Conservation (phyloP, 2,797 vertebrate genomes). For the Gambusia yucatana region DNA sequence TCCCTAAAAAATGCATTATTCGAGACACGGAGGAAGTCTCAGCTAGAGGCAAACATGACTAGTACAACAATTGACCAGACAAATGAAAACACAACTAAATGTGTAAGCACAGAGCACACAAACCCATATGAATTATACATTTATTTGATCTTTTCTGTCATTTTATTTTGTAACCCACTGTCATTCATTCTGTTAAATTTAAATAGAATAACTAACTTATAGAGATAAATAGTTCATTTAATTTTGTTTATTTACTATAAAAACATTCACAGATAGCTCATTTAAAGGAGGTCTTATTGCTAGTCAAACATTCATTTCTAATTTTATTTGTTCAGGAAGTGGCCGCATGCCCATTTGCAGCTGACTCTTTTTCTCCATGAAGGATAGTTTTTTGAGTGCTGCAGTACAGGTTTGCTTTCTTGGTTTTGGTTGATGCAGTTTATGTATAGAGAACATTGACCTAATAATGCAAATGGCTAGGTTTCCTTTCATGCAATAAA, state of each 20-base stretch:
- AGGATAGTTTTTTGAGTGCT: not conserved
- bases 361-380: not conserved
- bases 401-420: not conserved
- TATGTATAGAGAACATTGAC: not conserved
- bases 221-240: not conserved
- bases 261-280: not conserved
- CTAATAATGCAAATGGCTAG: constrained; percentile 8
- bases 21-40: constrained; percentile 20
- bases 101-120: not conserved
- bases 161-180: not conserved
- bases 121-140: constrained; percentile 5
- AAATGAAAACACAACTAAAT: constrained; percentile 20
- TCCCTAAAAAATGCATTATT: constrained; percentile 49
- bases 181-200: constrained; percentile 1
- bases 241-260: not conserved
- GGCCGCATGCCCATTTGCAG: not conserved
- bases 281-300: not conserved
- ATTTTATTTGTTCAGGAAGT: not conserved
- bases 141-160: not conserved
- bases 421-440: not conserved
- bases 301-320: not conserved
- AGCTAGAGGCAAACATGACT: constrained; percentile 17
- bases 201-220: constrained; percentile 9
- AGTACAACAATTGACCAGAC: constrained; percentile 6
- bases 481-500: constrained; percentile 22